A percentile compares a stretch with the other conserved stretches of the same genome.
Evolutionary conservation across 1,140 invertebrate species (phyloP).

Genomic region (Micrasema longulum): DNA sequence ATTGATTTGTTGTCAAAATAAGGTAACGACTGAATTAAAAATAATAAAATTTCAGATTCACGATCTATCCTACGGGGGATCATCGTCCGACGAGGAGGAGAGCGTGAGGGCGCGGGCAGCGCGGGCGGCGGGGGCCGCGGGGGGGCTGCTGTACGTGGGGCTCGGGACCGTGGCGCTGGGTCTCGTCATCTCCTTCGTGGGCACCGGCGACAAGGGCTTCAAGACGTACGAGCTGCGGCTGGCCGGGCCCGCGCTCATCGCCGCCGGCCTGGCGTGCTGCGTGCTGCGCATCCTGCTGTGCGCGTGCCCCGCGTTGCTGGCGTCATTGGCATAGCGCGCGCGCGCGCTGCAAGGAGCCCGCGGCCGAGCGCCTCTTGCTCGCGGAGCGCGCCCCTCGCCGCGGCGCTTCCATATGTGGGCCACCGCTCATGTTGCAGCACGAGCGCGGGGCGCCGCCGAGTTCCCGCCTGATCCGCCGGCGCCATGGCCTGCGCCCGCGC

Average conservation of each 20-base stretch:
- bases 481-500: slow-evolving; percentile 26
- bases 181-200: slow-evolving; percentile 88
- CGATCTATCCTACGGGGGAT: slow-evolving; percentile 78
- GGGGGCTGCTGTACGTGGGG: slow-evolving; percentile 84
- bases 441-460: slow-evolving; percentile 56
- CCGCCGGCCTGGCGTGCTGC: slow-evolving; percentile 71
- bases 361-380: slow-evolving; percentile 59
- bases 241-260: slow-evolving; percentile 82
- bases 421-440: slow-evolving; percentile 36
- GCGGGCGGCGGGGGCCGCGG: slow-evolving; percentile 64
- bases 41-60: slow-evolving; percentile 71
- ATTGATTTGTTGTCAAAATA: not conserved
- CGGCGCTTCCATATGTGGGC: slow-evolving; percentile 47
- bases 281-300: slow-evolving; percentile 71
- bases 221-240: slow-evolving; percentile 85
- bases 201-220: slow-evolving; percentile 90
- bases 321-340: slow-evolving; percentile 34
- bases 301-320: slow-evolving; percentile 63
- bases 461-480: slow-evolving; percentile 49
- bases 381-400: slow-evolving; percentile 60
- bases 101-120: slow-evolving; percentile 62
- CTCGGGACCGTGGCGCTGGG: slow-evolving; percentile 84
- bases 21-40: not conserved
- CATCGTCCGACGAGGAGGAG: slow-evolving; percentile 75
- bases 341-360: slow-evolving; percentile 46